Base-by-base conservation (phyloP, 2,888 invertebrate species). In the Scaptomyza tumidula region DNA sequence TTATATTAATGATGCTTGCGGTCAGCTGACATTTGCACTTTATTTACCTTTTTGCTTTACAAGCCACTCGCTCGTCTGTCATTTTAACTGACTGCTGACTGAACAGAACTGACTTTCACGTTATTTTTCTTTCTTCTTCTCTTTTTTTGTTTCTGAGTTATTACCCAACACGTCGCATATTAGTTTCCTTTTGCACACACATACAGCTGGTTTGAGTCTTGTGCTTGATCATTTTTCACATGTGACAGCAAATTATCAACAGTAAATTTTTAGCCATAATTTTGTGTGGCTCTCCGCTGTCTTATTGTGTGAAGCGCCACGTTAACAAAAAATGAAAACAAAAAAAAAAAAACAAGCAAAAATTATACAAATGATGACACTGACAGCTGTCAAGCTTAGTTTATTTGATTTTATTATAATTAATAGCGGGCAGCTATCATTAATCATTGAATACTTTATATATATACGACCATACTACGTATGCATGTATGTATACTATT, bases 351-450 rank as follows among this genome's bases (percentile, higher is more conserved):
- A 9, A 9, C 7, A 19, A 2, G 14, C 4, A 27, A n/a, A 49
- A 33, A 49, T 33, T 2, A 49, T 35, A 78, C 77, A 83, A 83
- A 88, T 80, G 89, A 88, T 79, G 85, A 78, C 88, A 88, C 88
- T 88, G 91, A 90, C 90, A 90, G 90, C 90, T 90, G 90, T 90
- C 90, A 89, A 77, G 83, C 78, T 80, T 79, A 82, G 89, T 88
- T 90, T 90, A 90, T 90, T 88, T 89, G 90, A 90, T 90, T 90
- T 90, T 88, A 90, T 90, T 88, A 90, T 90, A 90, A 90, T 90
- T 90, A 90, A 90, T 90, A 90, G 86, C 85, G 77, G 74, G 78
- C 78, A 78, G 86, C 71, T 69, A 73, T 80, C 90, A 90, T 90
- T 88, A 90, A 89, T 90, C 90, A 90, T 86, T 89, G 79, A 84